These are phyloP conservation scores for Tetranychus truncatus DNA, from an alignment of 2,888 invertebrate species.

Conservation along the genomic window DNA sequence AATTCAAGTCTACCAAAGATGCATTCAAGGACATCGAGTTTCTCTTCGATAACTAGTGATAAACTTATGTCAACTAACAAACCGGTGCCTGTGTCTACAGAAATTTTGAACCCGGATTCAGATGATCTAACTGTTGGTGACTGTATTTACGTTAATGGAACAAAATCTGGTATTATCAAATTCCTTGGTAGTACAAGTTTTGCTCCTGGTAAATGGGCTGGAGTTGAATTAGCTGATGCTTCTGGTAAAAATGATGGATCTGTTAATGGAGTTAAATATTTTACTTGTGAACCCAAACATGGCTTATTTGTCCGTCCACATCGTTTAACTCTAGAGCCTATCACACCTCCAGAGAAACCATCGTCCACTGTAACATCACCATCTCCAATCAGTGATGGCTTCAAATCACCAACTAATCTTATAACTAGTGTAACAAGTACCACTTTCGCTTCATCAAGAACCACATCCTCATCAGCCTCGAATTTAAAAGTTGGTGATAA, in stretches of 20 bases:
- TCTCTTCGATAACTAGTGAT: slow-evolving; percentile 9
- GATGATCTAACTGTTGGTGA: slow-evolving; percentile 18
- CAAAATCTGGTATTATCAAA: slow-evolving; percentile 16
- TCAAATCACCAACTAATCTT: neutral
- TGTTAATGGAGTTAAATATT: slow-evolving; percentile 19
- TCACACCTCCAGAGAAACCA: neutral
- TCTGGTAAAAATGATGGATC: slow-evolving; percentile 23
- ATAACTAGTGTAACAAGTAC: neutral
- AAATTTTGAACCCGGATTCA: slow-evolving; percentile 4
- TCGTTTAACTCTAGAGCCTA: slow-evolving; percentile 14
- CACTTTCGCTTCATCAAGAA: neutral
- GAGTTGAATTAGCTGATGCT: slow-evolving; percentile 17
- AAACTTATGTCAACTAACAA: neutral
- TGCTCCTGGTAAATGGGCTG: slow-evolving; percentile 21
- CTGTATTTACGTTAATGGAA: slow-evolving; percentile 19
- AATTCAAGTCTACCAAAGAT: slow-evolving; percentile 6
- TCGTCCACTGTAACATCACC: neutral
- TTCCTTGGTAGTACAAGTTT: slow-evolving; percentile 20
- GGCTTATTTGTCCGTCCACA: slow-evolving; percentile 20
- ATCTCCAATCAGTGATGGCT: neutral
- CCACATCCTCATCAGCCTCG: neutral
- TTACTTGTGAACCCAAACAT: slow-evolving; percentile 17
- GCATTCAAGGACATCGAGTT: slow-evolving; percentile 3
- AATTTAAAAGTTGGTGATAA: slow-evolving; percentile 17
- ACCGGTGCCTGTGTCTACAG: neutral